Evolutionary conservation across 2,888 invertebrate species (phyloP), one percentile per base, ranked within the genome.

Genomic region (Lepidocyrtinus sp.): DNA sequence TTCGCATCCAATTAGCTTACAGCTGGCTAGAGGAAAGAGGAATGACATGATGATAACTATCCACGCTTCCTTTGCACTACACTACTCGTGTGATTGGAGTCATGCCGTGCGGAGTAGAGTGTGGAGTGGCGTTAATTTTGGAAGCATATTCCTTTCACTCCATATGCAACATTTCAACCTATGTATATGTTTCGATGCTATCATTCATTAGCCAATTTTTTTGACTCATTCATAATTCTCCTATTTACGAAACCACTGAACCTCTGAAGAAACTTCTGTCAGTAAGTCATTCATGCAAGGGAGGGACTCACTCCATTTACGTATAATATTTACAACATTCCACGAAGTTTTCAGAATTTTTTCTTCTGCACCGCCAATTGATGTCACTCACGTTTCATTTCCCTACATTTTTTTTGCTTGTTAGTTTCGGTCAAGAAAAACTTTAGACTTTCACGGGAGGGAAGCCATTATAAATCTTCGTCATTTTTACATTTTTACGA

Each of bases 21-120:
- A 75, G 70, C 79, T 80, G 79, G 69, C 73, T 69, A n/a, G 74
- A n/a, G 69, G 68, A 70, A 19, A 55, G 55, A 55, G 15, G 74
- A 74, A 71, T 64, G 65, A 74, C 17, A 72, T 72, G 73, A 73
- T 74, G 79, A 80, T 80, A 75, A 80, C 74, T 80, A 80, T 75
- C 79, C 79, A 80, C 79, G 79, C 79, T 80, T 80, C 74, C 70
- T 80, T 80, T 74, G 79, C 79, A 75, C 45, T 70, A 80, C 74
- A 70, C 79, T 80, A 80, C 64, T 80, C 79, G 79, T 80, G 79
- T 80, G 79, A 80, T 80, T 80, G 74, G 79, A 75, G 70, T 70
- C 70, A 61, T 75, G 65, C 79, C 79, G n/a, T n/a, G n/a, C n/a
- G n/a, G n/a, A n/a, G n/a, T n/a, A n/a, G n/a, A n/a, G n/a, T n/a